Percentiles rank a stretch among this genome's conserved stretches.
These are phyloP conservation scores for Calliphora vomitoria DNA, from an alignment of 2,888 invertebrate species.

Conservation along the genomic window DNA sequence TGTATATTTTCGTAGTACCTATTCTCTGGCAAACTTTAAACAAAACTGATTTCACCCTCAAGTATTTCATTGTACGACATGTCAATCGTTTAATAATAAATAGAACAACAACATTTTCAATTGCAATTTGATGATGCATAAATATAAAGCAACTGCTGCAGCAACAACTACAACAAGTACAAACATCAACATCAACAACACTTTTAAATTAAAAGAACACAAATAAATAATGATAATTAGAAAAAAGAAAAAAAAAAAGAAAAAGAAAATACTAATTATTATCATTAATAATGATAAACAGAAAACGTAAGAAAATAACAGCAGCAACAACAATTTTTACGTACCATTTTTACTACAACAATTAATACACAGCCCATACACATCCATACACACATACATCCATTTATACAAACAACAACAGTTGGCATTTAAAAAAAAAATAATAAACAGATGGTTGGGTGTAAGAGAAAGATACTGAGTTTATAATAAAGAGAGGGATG, in stretches of 20 bases:
- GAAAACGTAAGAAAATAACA: background rate
- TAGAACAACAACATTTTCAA: constrained; percentile 5
- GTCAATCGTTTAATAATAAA: background rate
- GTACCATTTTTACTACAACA: background rate
- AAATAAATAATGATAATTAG: constrained; percentile 13
- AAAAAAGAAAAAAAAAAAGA: too few relatives aligned
- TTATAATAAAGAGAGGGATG: background rate
- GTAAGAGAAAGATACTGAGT: background rate
- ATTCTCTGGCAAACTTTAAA: too few relatives aligned
- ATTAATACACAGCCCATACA: background rate
- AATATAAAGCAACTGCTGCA: background rate
- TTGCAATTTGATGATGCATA: constrained; percentile 33
- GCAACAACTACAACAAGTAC: background rate
- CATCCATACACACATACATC: too few relatives aligned
- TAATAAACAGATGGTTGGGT: constrained; percentile 21
- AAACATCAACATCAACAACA: background rate
- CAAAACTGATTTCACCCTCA: background rate
- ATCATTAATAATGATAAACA: constrained; percentile 34
- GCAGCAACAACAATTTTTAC: background rate
- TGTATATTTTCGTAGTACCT: too few relatives aligned
- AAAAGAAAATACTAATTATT: constrained; percentile 19
- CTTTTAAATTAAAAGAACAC: constrained; percentile 34
- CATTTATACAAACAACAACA: background rate
- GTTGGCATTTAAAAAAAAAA: constrained; percentile 24
- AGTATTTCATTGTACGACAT: background rate